phyloP scores from a whole-genome alignment of 1,140 invertebrate species.

The Caenorhabditis tropicalis region DNA sequence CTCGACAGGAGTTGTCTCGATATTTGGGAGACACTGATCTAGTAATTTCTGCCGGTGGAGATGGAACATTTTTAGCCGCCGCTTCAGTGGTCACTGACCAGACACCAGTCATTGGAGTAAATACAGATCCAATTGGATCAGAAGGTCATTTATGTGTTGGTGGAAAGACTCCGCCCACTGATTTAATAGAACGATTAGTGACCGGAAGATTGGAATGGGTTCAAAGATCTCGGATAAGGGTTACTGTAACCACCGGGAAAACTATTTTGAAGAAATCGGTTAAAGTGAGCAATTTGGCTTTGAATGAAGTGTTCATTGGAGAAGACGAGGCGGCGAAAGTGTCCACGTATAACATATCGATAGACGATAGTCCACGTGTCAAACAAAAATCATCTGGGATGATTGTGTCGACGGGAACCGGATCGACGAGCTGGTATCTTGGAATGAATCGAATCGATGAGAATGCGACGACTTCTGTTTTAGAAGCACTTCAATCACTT shows the following conservation, averaged over 20 bases:
- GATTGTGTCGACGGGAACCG: slow-evolving; percentile 93
- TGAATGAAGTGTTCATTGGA: slow-evolving; percentile 94
- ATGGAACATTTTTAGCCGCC: slow-evolving; percentile 94
- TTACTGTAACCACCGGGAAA: slow-evolving; percentile 66
- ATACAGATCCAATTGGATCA: slow-evolving; percentile 90
- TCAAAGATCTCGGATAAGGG: slow-evolving; percentile 17
- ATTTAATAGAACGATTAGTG: slow-evolving; percentile 8
- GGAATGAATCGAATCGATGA: slow-evolving; percentile 79
- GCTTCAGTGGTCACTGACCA: slow-evolving; percentile 80
- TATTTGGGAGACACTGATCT: slow-evolving; percentile 90
- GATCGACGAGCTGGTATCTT: slow-evolving; percentile 89
- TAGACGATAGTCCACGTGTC: slow-evolving; percentile 79
- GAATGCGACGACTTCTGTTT: slow-evolving; percentile 81
- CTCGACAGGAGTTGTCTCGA: slow-evolving; percentile 72
- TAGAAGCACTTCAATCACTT: slow-evolving; percentile 75
- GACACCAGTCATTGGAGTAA: slow-evolving; percentile 93
- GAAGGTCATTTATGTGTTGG: slow-evolving; percentile 85
- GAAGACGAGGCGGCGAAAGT: slow-evolving; percentile 85
- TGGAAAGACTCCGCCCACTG: slow-evolving; percentile 30
- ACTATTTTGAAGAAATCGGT: slow-evolving; percentile 76
- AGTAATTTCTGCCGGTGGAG: slow-evolving; percentile 91
- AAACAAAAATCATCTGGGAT: slow-evolving; percentile 94
- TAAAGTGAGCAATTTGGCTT: slow-evolving; percentile 75
- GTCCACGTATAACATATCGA: slow-evolving; percentile 84
- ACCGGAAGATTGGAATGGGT: neutral